Evolutionary conservation across 2,888 invertebrate species (phyloP).

Genomic region (Himalopsyche anomala): DNA sequence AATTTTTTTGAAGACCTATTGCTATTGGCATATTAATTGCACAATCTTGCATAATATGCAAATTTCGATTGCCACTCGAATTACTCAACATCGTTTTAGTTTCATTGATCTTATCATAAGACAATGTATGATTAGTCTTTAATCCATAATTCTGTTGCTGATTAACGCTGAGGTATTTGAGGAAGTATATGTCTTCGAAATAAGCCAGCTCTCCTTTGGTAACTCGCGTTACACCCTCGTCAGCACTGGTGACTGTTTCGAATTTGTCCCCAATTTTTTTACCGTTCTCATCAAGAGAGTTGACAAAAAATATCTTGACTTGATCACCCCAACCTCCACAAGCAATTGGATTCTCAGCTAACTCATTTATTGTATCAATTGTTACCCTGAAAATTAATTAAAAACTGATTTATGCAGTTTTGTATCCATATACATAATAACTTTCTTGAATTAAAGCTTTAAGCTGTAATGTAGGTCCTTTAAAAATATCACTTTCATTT

Average conservation of each 20-base stretch:
- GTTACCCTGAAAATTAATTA: slow-evolving; percentile 78
- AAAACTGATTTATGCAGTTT: neutral
- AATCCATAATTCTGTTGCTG: slow-evolving; percentile 73
- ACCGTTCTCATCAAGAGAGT: slow-evolving; percentile 81
- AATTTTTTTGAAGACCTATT: slow-evolving; percentile 88
- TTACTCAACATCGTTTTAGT: slow-evolving; percentile 68
- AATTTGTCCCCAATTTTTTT: slow-evolving; percentile 83
- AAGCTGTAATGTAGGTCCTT: no score
- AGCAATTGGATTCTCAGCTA: slow-evolving; percentile 81
- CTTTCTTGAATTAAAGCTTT: neutral
- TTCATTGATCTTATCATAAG: slow-evolving; percentile 28
- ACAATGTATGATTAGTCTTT: slow-evolving; percentile 51
- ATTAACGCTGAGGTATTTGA: slow-evolving; percentile 81
- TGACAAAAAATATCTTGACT: slow-evolving; percentile 82
- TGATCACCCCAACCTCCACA: slow-evolving; percentile 86
- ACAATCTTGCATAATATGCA: slow-evolving; percentile 91
- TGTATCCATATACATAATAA: neutral
- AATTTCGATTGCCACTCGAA: slow-evolving; percentile 71
- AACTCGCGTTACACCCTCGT: slow-evolving; percentile 81
- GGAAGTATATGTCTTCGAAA: slow-evolving; percentile 86
- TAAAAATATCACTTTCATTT: no score
- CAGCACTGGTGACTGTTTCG: slow-evolving; percentile 79
- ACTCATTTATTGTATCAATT: slow-evolving; percentile 84
- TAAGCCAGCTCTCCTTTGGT: slow-evolving; percentile 85
- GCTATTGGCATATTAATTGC: slow-evolving; percentile 88